phyloP scores from a whole-genome alignment of 2,797 vertebrate species.

The Scolopax bukidnonensis region DNA sequence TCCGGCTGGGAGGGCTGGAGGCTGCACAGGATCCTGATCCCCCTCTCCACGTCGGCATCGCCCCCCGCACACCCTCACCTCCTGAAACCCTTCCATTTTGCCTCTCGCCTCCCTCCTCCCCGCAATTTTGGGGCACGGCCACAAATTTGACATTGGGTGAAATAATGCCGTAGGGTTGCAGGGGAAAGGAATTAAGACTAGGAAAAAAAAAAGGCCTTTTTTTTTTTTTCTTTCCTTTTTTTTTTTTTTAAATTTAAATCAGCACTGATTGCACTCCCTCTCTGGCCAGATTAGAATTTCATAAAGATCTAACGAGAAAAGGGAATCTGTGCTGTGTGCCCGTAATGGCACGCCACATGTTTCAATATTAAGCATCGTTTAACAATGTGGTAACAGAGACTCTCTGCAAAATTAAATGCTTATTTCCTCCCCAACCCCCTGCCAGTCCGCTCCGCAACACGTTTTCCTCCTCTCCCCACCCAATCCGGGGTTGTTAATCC shows the following conservation, averaged over 20 bases:
- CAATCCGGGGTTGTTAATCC: neutral
- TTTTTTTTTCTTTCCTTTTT: neutral
- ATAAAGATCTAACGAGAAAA: neutral
- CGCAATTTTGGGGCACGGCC: neutral
- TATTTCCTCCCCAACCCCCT: slow-evolving; percentile 27
- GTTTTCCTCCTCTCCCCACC: neutral
- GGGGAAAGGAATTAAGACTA: neutral
- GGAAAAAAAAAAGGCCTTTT: neutral
- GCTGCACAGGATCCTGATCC: neutral
- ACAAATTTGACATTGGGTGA: neutral
- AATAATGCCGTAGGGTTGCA: neutral
- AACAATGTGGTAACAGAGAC: slow-evolving; percentile 40
- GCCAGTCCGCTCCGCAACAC: neutral
- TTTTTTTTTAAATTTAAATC: neutral
- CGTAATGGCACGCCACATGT: neutral
- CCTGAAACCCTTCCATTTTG: neutral
- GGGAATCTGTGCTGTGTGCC: neutral
- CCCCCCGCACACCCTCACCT: neutral
- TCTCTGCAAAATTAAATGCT: slow-evolving; percentile 29
- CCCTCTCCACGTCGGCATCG: neutral
- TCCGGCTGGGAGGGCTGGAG: slow-evolving; percentile 20
- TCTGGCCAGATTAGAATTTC: slow-evolving; percentile 13
- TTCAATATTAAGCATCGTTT: slow-evolving; percentile 19
- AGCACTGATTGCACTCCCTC: neutral
- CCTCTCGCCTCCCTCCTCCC: neutral